Evolutionary conservation across 2,888 invertebrate species (phyloP), one percentile per base, ranked within the genome.

Genomic region (Cephus spinipes): DNA sequence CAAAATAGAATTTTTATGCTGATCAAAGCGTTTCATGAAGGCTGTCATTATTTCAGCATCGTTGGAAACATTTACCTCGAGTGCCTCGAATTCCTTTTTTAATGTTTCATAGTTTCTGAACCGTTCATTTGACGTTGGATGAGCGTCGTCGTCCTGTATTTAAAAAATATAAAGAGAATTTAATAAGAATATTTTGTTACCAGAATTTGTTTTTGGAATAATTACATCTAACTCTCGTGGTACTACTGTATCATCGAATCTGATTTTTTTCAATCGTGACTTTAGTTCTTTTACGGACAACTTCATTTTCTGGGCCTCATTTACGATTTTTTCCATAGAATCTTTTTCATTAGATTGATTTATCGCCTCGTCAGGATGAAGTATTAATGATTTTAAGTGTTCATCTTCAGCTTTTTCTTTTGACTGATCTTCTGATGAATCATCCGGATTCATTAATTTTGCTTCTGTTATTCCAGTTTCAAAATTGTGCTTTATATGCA

Each of bases 401-500:
- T 82, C 81, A 68, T 80, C 76, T 23, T 81, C 80, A 0, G 35
- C n/a, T 74, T 68, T 75, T 75, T 81, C 79, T 4, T 73, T 76
- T 34, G 76, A 77, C 68, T 87, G 83, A 12, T 81, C 79, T 30
- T 87, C 82, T n/a, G 84, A 75, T 74, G 90, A 84, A 75, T 86
- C 83, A 71, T 90, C 77, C 32, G 74, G 88, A 35, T 94, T 94
- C 82, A 96, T 85, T 68, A 96, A 90, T 91, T 96, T 97, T 0
- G 96, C 97, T 90, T 97, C 96, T 69, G 94, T 95, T 80, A 93
- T 88, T 0, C 96, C 96, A 15, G 96, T 96, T 90, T 95, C 92
- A n/a, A 97, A 91, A 92, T 97, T 95, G 79, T 96, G 93, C 74
- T 96, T 92, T 9, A 96, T 93, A 89, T 97, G 96, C 4, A 97